A percentile compares a stretch with the other conserved stretches of the same genome.
These are phyloP conservation scores for Zaprionus inermis DNA, from an alignment of 1,140 invertebrate species.

Conservation along the genomic window DNA sequence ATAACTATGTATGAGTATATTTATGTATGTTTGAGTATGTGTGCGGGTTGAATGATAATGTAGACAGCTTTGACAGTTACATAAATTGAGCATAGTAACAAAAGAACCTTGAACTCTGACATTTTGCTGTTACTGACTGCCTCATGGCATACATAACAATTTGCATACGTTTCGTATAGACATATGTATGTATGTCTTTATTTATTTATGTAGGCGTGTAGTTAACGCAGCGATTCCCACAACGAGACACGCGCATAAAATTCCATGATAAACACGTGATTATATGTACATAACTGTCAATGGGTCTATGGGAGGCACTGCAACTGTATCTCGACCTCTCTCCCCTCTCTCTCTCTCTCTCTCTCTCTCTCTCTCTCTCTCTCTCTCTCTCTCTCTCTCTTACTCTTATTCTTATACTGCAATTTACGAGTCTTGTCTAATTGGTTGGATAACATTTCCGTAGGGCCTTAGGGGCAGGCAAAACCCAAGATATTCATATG, in stretches of 20 bases:
- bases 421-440: slow-evolving; percentile 32
- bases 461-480: background rate
- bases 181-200: slow-evolving; percentile 8
- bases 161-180: slow-evolving; percentile 31
- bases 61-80: slow-evolving; percentile 22
- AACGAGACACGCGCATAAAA: slow-evolving; percentile 67
- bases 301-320: slow-evolving; percentile 38
- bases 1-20: slow-evolving; percentile 15
- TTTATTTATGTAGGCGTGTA: background rate
- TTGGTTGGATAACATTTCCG: slow-evolving; percentile 24
- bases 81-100: slow-evolving; percentile 30
- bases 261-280: slow-evolving; percentile 79
- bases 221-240: slow-evolving; percentile 44
- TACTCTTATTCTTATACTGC: background rate
- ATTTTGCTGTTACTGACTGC: slow-evolving; percentile 47
- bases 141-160: slow-evolving; percentile 37
- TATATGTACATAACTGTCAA: slow-evolving; percentile 62
- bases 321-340: slow-evolving; percentile 7
- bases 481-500: background rate
- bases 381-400: background rate
- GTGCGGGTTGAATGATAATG: slow-evolving; percentile 5
- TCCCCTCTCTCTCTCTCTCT: background rate
- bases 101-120: slow-evolving; percentile 70
- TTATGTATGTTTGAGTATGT: slow-evolving; percentile 11
- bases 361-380: background rate